phyloP scores from a whole-genome alignment of 2,888 invertebrate genomes.

The Hirtodrosophila confusa region DNA sequence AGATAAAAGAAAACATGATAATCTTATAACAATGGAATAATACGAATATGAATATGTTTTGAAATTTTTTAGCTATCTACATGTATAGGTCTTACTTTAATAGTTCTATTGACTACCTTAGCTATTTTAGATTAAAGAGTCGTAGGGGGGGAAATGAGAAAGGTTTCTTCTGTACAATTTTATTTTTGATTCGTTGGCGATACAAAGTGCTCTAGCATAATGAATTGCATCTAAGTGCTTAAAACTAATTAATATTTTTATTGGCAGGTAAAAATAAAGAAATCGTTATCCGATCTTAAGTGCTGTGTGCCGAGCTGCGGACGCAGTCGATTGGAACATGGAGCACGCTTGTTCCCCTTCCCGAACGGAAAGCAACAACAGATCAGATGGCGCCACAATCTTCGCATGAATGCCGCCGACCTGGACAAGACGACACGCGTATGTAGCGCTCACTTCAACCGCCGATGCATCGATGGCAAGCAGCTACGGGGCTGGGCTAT shows the following conservation, averaged over 20 bases:
- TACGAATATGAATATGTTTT: too few relatives aligned
- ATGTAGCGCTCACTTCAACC: conserved; percentile 77
- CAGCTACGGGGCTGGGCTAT: conserved; percentile 74
- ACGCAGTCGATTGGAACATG: conserved; percentile 74
- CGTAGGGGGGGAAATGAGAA: too few relatives aligned
- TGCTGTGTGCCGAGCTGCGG: conserved; percentile 71
- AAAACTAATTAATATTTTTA: not conserved
- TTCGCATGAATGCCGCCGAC: conserved; percentile 57
- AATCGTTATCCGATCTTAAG: conserved; percentile 54
- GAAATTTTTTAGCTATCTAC: too few relatives aligned
- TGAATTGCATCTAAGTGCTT: too few relatives aligned
- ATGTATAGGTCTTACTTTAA: too few relatives aligned
- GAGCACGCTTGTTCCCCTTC: conserved; percentile 72
- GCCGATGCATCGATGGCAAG: conserved; percentile 79
- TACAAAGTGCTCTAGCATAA: too few relatives aligned
- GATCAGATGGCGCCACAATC: conserved; percentile 79
- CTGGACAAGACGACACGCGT: conserved; percentile 57
- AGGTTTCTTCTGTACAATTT: too few relatives aligned
- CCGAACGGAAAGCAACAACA: conserved; percentile 68
- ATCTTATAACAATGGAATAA: too few relatives aligned
- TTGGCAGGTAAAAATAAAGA: conserved; percentile 64
- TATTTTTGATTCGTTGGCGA: too few relatives aligned
- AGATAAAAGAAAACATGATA: too few relatives aligned
- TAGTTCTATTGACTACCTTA: too few relatives aligned
- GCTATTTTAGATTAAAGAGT: too few relatives aligned